Evolutionary conservation across 2,888 invertebrate genomes (phyloP).

Genomic region (Ametastegia equiseti): DNA sequence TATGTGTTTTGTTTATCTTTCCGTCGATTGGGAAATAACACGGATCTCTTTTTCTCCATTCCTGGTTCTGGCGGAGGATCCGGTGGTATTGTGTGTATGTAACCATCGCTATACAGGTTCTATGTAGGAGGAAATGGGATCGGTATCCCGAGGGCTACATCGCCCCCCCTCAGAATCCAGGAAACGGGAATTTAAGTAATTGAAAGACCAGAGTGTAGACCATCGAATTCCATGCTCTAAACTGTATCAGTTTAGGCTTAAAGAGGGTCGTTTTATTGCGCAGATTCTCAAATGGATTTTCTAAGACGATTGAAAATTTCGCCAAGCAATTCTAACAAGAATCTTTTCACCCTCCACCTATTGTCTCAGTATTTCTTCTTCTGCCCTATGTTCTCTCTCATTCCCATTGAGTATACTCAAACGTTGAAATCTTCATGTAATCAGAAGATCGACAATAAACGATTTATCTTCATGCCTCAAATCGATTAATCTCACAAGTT

Average conservation of each 20-base stretch:
- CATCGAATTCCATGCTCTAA: slow-evolving; percentile 25
- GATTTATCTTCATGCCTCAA: too few relatives aligned
- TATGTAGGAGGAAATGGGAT: not conserved
- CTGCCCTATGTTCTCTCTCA: too few relatives aligned
- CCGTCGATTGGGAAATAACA: slow-evolving; percentile 29
- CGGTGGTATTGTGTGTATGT: not conserved
- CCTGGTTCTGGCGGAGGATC: not conserved
- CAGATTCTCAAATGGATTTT: not conserved
- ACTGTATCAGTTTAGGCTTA: slow-evolving; percentile 39
- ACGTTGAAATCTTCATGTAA: too few relatives aligned
- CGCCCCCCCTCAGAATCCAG: not conserved
- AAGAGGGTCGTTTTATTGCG: slow-evolving; percentile 41
- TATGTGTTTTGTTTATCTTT: slow-evolving; percentile 27
- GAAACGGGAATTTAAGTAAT: slow-evolving; percentile 44
- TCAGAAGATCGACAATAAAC: too few relatives aligned
- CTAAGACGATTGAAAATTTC: not conserved
- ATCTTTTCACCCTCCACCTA: not conserved
- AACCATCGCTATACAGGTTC: not conserved
- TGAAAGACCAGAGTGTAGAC: slow-evolving; percentile 42
- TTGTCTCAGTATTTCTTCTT: too few relatives aligned
- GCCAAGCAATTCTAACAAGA: not conserved
- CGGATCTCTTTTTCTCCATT: not conserved
- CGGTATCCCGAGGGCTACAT: slow-evolving; percentile 33
- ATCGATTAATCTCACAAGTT: too few relatives aligned
- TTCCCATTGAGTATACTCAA: too few relatives aligned